These are phyloP conservation scores for Lathronympha strigana DNA, from an alignment of 2,888 invertebrate genomes.

Conservation along the genomic window DNA sequence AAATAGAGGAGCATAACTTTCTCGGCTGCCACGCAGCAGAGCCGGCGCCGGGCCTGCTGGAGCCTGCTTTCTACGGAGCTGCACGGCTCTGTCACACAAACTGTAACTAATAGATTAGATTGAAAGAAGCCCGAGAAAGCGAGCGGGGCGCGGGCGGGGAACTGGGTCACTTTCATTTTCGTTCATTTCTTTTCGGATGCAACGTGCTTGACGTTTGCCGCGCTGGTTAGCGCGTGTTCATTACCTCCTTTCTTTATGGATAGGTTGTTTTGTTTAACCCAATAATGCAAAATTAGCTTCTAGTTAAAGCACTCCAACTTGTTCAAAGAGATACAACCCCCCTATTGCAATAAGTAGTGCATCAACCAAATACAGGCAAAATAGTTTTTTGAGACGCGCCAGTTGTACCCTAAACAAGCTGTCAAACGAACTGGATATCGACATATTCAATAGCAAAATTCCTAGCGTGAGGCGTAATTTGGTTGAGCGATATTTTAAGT, in stretches of 20 bases:
- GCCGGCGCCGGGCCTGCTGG: slow-evolving; percentile 42
- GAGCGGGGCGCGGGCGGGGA: slow-evolving; percentile 60
- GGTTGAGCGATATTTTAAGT: too few species aligned
- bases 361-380: too few species aligned
- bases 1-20: slow-evolving; percentile 56
- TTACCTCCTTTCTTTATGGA: slow-evolving; percentile 70
- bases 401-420: too few species aligned
- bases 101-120: slow-evolving; percentile 74
- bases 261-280: slow-evolving; percentile 34
- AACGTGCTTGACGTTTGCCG: slow-evolving; percentile 70
- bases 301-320: slow-evolving; percentile 29
- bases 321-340: too few species aligned
- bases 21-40: slow-evolving; percentile 45
- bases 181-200: slow-evolving; percentile 83
- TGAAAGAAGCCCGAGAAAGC: slow-evolving; percentile 78
- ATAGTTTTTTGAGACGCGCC: too few species aligned
- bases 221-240: slow-evolving; percentile 72
- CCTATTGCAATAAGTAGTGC: too few species aligned
- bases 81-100: slow-evolving; percentile 45
- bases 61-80: slow-evolving; percentile 48
- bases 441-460: too few species aligned
- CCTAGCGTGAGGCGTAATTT: too few species aligned
- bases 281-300: slow-evolving; percentile 27
- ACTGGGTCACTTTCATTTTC: slow-evolving; percentile 83
- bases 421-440: too few species aligned